Conservation (phyloP, 53 echinoderm and acorn worm genomes). For the Luidia sarsii region DNA sequence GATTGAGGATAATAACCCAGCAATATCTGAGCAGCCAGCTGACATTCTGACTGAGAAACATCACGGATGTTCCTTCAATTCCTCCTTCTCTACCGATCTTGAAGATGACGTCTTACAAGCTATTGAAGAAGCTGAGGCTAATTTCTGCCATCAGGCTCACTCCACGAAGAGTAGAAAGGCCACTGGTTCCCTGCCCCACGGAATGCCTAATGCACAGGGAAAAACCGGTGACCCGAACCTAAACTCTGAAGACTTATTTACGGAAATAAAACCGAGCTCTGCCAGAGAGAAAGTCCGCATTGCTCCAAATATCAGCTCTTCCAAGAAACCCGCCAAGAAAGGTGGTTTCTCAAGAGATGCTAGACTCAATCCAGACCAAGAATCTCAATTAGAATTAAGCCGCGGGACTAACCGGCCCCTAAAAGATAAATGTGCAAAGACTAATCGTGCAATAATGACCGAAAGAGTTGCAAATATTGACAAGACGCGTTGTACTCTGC, state of each 20-base stretch:
- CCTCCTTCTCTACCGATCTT: slow-evolving; percentile 74
- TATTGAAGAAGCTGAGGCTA: slow-evolving; percentile 81
- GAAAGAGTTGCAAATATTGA: not conserved
- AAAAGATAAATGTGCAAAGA: slow-evolving; percentile 16
- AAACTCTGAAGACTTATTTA: slow-evolving; percentile 51
- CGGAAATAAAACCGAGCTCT: slow-evolving; percentile 12
- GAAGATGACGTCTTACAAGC: slow-evolving; percentile 86
- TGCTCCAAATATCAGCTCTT: too few species aligned
- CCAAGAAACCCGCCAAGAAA: too few species aligned
- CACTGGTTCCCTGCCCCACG: not conserved
- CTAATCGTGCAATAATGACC: slow-evolving; percentile 36
- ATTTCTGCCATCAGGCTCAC: slow-evolving; percentile 60
- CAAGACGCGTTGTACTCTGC: not conserved
- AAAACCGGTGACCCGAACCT: too few species aligned
- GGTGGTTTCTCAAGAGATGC: too few species aligned
- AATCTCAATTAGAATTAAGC: slow-evolving; percentile 4
- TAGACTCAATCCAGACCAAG: too few species aligned
- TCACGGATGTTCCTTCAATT: slow-evolving; percentile 33
- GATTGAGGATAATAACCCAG: not conserved
- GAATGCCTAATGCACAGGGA: not conserved
- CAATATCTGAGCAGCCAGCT: not conserved
- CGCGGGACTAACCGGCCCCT: not conserved
- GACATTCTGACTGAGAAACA: not conserved
- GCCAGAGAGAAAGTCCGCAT: too few species aligned
- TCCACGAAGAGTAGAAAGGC: slow-evolving; percentile 5